A percentile compares a stretch with the other conserved stretches of the same genome.
Evolutionary conservation across 2,113 vertebrate species (phyloP).

Genomic region (Sander vitreus): DNA sequence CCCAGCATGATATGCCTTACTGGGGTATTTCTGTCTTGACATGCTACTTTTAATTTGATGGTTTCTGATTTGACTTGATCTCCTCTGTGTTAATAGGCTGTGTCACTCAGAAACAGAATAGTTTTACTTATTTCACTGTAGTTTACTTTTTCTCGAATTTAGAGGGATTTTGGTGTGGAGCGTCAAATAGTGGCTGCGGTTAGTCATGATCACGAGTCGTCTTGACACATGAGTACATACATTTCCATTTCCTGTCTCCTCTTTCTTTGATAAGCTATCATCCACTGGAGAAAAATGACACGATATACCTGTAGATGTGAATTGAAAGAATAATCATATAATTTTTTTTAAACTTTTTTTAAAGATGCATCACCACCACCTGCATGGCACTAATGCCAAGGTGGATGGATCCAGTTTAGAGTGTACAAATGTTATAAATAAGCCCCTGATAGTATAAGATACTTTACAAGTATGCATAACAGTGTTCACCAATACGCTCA

Average conservation of each 20-base stretch:
- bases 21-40: constrained; percentile 54
- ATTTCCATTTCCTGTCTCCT: constrained; percentile 24
- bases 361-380: not conserved
- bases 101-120: constrained; percentile 53
- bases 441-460: not conserved
- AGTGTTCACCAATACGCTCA: constrained; percentile 16
- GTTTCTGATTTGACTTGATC: constrained; percentile 62
- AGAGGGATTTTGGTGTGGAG: not conserved
- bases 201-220: constrained; percentile 22
- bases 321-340: not conserved
- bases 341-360: not conserved
- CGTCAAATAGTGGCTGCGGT: constrained; percentile 22
- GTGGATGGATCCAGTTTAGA: constrained; percentile 2
- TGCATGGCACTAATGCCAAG: not conserved
- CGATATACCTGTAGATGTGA: not conserved
- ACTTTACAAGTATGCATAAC: not conserved
- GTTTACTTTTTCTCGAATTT: constrained; percentile 13
- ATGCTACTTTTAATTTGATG: constrained; percentile 63
- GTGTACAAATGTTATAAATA: not conserved
- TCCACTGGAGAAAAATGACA: not conserved
- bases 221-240: not conserved
- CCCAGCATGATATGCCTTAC: constrained; percentile 54
- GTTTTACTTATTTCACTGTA: constrained; percentile 25
- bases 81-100: constrained; percentile 55
- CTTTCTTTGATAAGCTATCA: constrained; percentile 9